Evolutionary conservation across 2,888 invertebrate genomes (phyloP), one percentile per base, ranked within the genome.

Genomic region (Philhelius pedissequus): DNA sequence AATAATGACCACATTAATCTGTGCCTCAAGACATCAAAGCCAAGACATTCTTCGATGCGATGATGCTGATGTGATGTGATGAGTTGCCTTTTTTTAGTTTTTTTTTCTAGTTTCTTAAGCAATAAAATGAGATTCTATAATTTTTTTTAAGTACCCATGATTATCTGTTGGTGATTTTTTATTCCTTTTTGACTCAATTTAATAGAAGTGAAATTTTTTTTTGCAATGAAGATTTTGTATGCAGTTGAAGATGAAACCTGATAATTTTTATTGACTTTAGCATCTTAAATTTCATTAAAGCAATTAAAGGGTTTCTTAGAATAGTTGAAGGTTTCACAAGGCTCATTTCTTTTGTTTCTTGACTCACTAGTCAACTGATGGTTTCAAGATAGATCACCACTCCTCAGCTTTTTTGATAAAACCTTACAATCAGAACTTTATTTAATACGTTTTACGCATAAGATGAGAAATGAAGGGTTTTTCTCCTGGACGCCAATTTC

Each of bases 1-100:
- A 68, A 60, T 32, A 38, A 66, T 56, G 56, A 56, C 50, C 56
- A 66, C 73, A 73, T 68, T 64, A 48, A 64, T 64, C 64, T 56
- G 56, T 45, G 48, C 64, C 64, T 48, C 22, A n/a, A 64, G 64
- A 40, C 40, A 56, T 56, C 32, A 25, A 7, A 25, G 18, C 8
- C 20, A 4, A 13, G 30, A 9, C 0, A 4, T 45, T 11, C 9
- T 45, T 11, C 9, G 45, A 45, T 20, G 25, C 48, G 54, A 54
- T 35, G 35, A 1, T 7, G 30, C 30, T 30, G 11, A 8, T 50
- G 8, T 27, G 50, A n/a, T n/a, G 3, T 30, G 56, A 35, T 40
- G 25, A 43, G 62, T 43, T 8, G 15, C 30, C 62, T 18, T 62
- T 43, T 18, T 43, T 25, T 15, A n/a, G n/a, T n/a, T n/a, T n/a